phyloP scores from a whole-genome alignment of 2,888 invertebrate genomes.

The Eristalinus aeneus region DNA sequence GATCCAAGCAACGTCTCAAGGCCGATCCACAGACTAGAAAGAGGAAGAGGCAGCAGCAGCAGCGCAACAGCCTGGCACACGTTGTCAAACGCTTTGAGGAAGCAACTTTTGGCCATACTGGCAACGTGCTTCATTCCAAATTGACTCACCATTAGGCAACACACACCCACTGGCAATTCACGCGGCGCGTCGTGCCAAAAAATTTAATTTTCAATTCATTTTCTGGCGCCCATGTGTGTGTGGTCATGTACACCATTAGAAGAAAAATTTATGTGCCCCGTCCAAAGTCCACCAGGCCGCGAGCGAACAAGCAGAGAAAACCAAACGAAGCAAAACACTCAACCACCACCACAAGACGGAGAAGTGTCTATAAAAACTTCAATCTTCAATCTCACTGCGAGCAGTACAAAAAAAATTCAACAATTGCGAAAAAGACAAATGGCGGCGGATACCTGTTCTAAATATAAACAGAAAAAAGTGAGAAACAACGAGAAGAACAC shows the following conservation, averaged over 20 bases:
- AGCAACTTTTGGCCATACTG: not conserved
- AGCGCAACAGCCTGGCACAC: not conserved
- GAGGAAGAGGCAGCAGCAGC: not conserved
- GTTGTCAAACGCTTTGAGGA: not conserved
- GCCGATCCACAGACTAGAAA: not conserved
- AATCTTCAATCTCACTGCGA: not conserved
- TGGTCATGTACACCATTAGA: slow-evolving; percentile 5
- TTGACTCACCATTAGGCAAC: not conserved
- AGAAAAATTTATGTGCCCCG: slow-evolving; percentile 16
- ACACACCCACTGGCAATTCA: not conserved
- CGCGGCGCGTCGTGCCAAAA: not conserved
- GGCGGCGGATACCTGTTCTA: not conserved
- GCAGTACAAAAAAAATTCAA: not conserved
- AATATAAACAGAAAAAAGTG: not conserved
- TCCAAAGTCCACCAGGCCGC: slow-evolving; percentile 23
- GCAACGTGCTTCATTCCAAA: not conserved
- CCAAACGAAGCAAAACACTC: not conserved
- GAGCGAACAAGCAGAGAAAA: not conserved
- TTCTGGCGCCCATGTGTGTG: not conserved
- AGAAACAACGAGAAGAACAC: not conserved
- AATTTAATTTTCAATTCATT: slow-evolving; percentile 1
- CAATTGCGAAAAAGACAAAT: not conserved
- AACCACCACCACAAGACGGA: not conserved
- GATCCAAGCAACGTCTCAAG: not conserved
- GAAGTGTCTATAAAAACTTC: slow-evolving; percentile 8